These are phyloP conservation scores for Drosophila watanabei DNA, from an alignment of 1,140 invertebrate species.

Conservation along the genomic window DNA sequence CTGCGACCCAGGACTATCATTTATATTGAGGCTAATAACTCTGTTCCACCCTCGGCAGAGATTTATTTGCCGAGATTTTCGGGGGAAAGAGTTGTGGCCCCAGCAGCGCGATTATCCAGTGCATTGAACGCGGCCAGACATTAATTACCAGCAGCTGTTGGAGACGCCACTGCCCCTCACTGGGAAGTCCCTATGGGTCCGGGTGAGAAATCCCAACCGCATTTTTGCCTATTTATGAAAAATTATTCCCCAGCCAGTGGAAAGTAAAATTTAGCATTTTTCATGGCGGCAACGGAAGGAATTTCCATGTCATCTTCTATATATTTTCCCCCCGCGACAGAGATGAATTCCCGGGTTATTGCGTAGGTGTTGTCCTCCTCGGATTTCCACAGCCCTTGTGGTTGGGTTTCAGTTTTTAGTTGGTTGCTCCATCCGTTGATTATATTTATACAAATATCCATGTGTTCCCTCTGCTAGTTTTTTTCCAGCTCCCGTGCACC, in stretches of 20 bases:
- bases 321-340: neutral
- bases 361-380: slow-evolving; percentile 62
- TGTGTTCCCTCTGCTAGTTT: slow-evolving; percentile 14
- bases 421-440: slow-evolving; percentile 10
- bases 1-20: slow-evolving; percentile 63
- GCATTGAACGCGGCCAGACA: slow-evolving; percentile 78
- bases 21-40: slow-evolving; percentile 65
- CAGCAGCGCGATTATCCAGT: slow-evolving; percentile 76
- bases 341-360: slow-evolving; percentile 17
- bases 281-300: slow-evolving; percentile 38
- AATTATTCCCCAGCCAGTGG: slow-evolving; percentile 52
- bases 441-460: slow-evolving; percentile 32
- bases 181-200: slow-evolving; percentile 10
- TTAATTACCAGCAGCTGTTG: slow-evolving; percentile 81
- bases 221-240: slow-evolving; percentile 82
- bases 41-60: slow-evolving; percentile 59
- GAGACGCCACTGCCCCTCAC: slow-evolving; percentile 3
- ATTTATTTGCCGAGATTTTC: slow-evolving; percentile 80
- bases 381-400: slow-evolving; percentile 64
- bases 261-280: slow-evolving; percentile 45
- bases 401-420: slow-evolving; percentile 21
- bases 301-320: slow-evolving; percentile 60
- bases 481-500: slow-evolving; percentile 18
- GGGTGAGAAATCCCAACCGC: slow-evolving; percentile 33
- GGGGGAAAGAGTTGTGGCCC: slow-evolving; percentile 72